Evolutionary conservation across 2,113 vertebrate genomes (phyloP), one percentile per base, ranked within the genome.

Genomic region (Scopus umbretta): DNA sequence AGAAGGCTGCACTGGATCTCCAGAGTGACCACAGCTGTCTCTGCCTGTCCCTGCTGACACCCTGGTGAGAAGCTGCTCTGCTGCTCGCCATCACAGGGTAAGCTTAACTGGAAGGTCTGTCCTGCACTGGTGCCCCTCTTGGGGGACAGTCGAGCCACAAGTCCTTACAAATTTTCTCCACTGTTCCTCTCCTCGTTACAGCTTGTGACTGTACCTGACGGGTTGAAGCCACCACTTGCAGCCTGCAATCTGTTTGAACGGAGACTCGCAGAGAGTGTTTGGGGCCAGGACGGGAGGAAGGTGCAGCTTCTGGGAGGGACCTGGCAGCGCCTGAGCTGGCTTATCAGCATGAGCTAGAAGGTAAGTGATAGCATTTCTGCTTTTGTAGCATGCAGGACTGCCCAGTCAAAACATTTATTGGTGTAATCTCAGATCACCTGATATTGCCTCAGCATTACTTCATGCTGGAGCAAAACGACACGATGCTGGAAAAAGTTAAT

Each of bases 51-150:
- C 16, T 55, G 49, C 13, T 52, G 40, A 29, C 19, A 27, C 16
- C 36, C 14, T 22, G 34, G 18, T 13, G 16, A 82, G 62, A 42
- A 56, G n/a, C 18, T 16, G 50, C 16, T 94, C 65, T 82, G 65
- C 65, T 88, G 18, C 47, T 75, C 84, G 15, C 32, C 27, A 2
- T 52, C 27, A 52, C 36, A 0, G 7, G 16, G 16, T 9, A n/a
- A 79, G 40, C 56, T 29, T 61, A 36, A 43, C 50, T 79, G 53
- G 19, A 49, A 73, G 25, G 9, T 81, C 68, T 81, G 36, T 61
- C 59, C 14, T 30, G 34, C 14, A 32, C 13, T 0, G 0, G n/a
- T 75, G 20, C 19, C 16, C 25, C 16, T 36, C 29, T 3, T 36
- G 18, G 34, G 42, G 10, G 10, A 43, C 4, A 5, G 25, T 76